Conservation (phyloP, 1,140 invertebrate species). For the Danaus plexippus region DNA sequence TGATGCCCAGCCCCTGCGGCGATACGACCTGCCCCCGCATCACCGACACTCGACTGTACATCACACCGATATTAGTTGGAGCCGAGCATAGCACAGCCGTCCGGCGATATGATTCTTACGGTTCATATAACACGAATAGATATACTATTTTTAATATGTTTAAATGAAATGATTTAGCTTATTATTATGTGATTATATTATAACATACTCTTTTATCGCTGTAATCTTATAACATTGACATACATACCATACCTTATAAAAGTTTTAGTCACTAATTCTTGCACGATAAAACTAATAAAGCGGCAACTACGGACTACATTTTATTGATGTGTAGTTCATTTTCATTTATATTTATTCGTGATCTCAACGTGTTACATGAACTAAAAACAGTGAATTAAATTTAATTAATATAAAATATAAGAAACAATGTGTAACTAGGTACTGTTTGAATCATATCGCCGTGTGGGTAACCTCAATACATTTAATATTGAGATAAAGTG, state of each 20-base stretch:
- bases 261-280: too few relatives aligned
- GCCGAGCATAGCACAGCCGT: slow-evolving; percentile 29
- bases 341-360: too few relatives aligned
- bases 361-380: too few relatives aligned
- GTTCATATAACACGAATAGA: slow-evolving; percentile 1
- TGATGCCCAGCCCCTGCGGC: slow-evolving; percentile 92
- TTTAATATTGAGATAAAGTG: slow-evolving; percentile 44
- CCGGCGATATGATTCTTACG: slow-evolving; percentile 39
- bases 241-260: too few relatives aligned
- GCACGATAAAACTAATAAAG: too few relatives aligned
- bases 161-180: background rate
- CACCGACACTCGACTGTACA: slow-evolving; percentile 94
- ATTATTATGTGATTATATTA: too few relatives aligned
- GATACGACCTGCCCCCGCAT: slow-evolving; percentile 97
- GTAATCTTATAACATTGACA: too few relatives aligned
- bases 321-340: too few relatives aligned
- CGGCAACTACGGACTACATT: too few relatives aligned
- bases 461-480: slow-evolving; percentile 33
- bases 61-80: slow-evolving; percentile 32
- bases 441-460: slow-evolving; percentile 38
- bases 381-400: too few relatives aligned
- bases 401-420: too few relatives aligned
- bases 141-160: background rate
- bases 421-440: background rate
- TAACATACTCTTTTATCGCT: slow-evolving; percentile 8